phyloP scores from a whole-genome alignment of 2,888 invertebrate species.

The Troides oblongomaculatus region DNA sequence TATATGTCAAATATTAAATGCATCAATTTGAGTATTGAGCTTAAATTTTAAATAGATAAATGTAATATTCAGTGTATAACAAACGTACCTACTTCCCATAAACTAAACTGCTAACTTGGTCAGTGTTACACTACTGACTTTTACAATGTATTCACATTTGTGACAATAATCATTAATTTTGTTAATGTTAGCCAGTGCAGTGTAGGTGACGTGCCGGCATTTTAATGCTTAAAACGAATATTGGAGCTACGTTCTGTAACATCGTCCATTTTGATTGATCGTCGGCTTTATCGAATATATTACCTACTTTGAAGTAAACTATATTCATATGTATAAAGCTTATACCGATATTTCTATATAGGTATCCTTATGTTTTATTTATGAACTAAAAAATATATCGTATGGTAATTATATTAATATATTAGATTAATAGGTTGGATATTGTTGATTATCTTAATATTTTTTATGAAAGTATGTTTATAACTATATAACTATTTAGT shows the following conservation, averaged over 20 bases:
- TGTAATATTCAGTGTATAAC: too few relatives aligned
- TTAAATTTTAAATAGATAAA: too few relatives aligned
- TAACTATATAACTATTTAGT: too few relatives aligned
- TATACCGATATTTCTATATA: too few relatives aligned
- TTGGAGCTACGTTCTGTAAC: constrained; percentile 1
- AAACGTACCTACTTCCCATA: background rate
- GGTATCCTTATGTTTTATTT: too few relatives aligned
- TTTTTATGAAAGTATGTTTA: too few relatives aligned
- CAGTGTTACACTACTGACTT: background rate
- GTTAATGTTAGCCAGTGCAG: constrained; percentile 10
- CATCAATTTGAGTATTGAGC: too few relatives aligned
- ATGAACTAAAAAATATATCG: too few relatives aligned
- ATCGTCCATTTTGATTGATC: constrained; percentile 10
- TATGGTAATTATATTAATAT: too few relatives aligned
- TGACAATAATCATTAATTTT: constrained; percentile 24
- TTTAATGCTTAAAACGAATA: constrained; percentile 12
- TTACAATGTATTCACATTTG: constrained; percentile 22
- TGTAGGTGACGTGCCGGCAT: constrained; percentile 8
- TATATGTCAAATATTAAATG: too few relatives aligned
- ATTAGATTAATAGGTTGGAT: too few relatives aligned
- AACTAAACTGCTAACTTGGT: background rate
- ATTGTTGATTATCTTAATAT: too few relatives aligned
- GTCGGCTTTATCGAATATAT: background rate
- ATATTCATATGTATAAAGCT: background rate
- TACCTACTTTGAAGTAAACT: background rate